Percentiles rank a stretch among this genome's conserved stretches.
Conservation (phyloP, 1,140 invertebrate genomes). For the Reticulitermes speratus region DNA sequence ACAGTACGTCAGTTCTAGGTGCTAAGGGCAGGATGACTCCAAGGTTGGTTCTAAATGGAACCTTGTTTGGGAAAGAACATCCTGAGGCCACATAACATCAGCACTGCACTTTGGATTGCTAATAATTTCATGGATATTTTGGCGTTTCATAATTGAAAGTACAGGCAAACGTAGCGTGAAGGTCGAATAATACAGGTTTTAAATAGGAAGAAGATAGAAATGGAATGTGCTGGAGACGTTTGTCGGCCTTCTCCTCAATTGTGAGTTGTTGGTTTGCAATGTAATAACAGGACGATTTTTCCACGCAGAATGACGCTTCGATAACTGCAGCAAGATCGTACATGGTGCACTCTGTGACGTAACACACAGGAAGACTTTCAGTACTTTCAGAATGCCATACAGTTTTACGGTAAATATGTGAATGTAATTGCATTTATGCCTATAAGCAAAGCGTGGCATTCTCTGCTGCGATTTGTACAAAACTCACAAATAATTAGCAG, state of each 20-base stretch:
- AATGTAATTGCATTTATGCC: no score
- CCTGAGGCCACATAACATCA: not conserved
- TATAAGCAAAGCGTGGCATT: no score
- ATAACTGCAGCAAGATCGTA: not conserved
- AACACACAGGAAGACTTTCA: no score
- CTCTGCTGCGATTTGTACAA: no score
- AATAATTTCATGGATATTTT: not conserved
- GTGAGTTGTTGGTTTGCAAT: not conserved
- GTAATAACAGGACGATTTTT: not conserved
- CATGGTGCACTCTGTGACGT: no score
- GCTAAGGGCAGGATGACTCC: no score
- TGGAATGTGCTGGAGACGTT: not conserved
- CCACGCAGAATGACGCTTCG: not conserved
- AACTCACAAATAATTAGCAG: no score
- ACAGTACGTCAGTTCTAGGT: not conserved
- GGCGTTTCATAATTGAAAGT: not conserved
- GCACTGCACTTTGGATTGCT: not conserved
- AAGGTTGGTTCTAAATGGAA: not conserved
- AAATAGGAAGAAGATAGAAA: not conserved
- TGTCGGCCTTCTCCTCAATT: not conserved
- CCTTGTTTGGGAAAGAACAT: not conserved
- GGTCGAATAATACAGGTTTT: not conserved
- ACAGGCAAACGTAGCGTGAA: not conserved
- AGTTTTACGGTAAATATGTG: no score
- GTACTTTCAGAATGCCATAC: no score